phyloP scores from a whole-genome alignment of 1,140 invertebrate genomes.

The Cyclina sinensis region DNA sequence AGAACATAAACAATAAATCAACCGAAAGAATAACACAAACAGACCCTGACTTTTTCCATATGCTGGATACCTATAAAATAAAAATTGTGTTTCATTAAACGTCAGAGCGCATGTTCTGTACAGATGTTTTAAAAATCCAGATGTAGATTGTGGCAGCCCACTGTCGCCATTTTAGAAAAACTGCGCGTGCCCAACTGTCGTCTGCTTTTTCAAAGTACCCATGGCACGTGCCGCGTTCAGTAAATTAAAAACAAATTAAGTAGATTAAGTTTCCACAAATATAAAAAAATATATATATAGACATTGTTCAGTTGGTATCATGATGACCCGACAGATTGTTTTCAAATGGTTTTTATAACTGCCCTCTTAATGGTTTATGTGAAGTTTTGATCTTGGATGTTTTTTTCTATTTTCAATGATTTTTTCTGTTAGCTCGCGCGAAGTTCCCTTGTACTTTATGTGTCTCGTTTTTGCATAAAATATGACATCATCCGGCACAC shows the following conservation, averaged over 20 bases:
- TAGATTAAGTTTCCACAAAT: no score
- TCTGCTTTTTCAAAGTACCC: neutral
- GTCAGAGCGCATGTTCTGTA: neutral
- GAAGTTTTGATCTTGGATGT: no score
- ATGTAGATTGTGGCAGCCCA: constrained; percentile 4
- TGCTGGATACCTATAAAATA: constrained; percentile 30
- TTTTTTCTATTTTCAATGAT: no score
- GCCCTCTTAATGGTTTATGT: no score
- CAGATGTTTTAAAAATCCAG: constrained; percentile 49
- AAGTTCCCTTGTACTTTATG: neutral
- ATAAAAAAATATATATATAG: no score
- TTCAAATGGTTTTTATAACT: no score
- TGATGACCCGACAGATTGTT: no score
- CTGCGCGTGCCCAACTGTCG: constrained; percentile 12
- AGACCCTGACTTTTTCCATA: constrained; percentile 13
- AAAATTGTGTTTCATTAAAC: constrained; percentile 13
- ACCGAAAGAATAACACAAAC: constrained; percentile 26
- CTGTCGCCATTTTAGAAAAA: constrained; percentile 37
- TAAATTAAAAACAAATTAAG: no score
- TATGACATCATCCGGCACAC: neutral
- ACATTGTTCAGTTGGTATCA: no score
- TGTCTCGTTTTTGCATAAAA: neutral
- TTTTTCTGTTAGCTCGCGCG: neutral
- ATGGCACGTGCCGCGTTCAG: constrained; percentile 7
- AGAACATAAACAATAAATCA: constrained; percentile 37